Conservation (phyloP, 2,113 vertebrate species). For the Bucco capensis region DNA sequence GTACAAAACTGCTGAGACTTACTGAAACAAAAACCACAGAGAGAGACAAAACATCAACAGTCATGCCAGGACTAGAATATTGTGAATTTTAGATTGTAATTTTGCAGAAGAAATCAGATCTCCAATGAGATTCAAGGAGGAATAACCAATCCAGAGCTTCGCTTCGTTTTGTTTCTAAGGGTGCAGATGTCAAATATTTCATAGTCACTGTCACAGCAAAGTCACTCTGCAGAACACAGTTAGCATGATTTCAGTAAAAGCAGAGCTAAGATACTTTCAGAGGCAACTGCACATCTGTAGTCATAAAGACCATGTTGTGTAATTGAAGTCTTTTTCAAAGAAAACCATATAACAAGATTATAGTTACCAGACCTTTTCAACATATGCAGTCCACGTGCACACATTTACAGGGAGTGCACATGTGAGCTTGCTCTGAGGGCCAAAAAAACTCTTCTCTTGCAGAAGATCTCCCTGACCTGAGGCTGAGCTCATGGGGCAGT, state of each 20-base stretch:
- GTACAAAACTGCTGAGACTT: slow-evolving; percentile 94
- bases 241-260: background rate
- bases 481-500: background rate
- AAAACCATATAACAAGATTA: background rate
- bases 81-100: background rate
- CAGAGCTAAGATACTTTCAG: background rate
- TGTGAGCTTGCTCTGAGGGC: background rate
- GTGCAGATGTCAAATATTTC: background rate
- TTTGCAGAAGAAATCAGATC: background rate
- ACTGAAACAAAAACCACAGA: slow-evolving; percentile 74
- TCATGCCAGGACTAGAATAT: background rate
- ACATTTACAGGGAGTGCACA: background rate
- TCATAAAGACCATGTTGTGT: background rate
- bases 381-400: background rate
- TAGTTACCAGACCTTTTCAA: background rate
- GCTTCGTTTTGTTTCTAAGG: background rate
- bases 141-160: background rate
- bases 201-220: background rate
- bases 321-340: background rate
- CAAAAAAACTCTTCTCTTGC: background rate
- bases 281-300: background rate
- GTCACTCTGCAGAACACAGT: background rate
- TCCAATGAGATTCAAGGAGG: background rate
- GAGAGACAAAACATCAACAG: background rate
- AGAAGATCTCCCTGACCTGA: background rate